Conservation (phyloP, 2,113 vertebrate genomes). For the Notothenia rossii region DNA sequence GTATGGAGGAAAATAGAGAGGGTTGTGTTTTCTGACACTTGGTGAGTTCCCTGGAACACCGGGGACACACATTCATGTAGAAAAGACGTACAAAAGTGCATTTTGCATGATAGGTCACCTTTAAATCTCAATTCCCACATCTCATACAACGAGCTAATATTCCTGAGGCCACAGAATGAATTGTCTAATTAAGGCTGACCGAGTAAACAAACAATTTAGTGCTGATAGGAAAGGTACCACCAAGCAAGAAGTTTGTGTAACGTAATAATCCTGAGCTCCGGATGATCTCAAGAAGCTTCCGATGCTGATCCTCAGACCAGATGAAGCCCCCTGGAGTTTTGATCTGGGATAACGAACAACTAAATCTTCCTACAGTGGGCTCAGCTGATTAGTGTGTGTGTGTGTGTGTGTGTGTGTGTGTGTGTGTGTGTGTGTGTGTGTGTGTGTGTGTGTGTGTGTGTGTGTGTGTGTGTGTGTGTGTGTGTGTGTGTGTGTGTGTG, state of each 20-base stretch:
- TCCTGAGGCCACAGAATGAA: not conserved
- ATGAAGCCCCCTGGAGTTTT: slow-evolving; percentile 28
- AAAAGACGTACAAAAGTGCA: no score
- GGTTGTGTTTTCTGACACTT: no score
- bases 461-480: no score
- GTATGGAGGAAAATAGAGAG: no score
- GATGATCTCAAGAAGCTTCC: slow-evolving; percentile 10
- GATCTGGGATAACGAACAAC: slow-evolving; percentile 61
- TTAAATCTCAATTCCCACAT: not conserved
- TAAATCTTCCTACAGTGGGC: slow-evolving; percentile 42
- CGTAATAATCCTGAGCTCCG: not conserved
- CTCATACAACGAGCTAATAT: not conserved
- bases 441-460: not conserved
- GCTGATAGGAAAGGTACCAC: not conserved
- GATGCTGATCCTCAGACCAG: slow-evolving; percentile 20
- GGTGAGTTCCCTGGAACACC: no score
- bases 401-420: not conserved
- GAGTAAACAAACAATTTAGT: not conserved
- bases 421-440: no score
- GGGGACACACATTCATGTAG: no score
- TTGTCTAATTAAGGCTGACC: not conserved
- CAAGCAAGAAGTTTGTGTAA: not conserved
- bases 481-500: no score
- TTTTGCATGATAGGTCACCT: no score
- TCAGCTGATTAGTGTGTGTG: slow-evolving; percentile 53